These are phyloP conservation scores for Eilema sororculum DNA, from an alignment of 2,888 invertebrate genomes.

Conservation along the genomic window DNA sequence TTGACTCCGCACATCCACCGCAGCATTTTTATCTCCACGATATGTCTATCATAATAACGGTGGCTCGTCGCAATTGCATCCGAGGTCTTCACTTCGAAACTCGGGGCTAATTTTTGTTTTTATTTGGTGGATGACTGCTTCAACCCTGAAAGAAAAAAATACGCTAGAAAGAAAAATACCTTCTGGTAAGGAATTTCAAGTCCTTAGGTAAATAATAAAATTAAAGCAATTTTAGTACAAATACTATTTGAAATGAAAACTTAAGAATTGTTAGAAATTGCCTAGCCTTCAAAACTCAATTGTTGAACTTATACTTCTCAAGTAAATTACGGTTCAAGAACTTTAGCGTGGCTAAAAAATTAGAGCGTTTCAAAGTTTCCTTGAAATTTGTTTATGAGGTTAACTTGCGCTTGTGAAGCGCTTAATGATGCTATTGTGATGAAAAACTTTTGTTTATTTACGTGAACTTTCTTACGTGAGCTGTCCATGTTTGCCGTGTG, in stretches of 20 bases:
- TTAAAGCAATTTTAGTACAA: background rate
- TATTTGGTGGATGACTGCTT: no score
- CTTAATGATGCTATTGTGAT: conserved; percentile 18
- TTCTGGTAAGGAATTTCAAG: no score
- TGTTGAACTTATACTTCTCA: conserved; percentile 1
- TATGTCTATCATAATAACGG: no score
- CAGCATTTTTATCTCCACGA: no score
- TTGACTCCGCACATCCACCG: no score
- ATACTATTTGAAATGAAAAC: background rate
- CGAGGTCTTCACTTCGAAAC: no score
- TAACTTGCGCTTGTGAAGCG: conserved; percentile 16
- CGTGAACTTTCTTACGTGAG: conserved; percentile 5
- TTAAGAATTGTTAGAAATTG: background rate
- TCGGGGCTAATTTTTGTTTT: no score
- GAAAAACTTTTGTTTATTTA: conserved; percentile 16
- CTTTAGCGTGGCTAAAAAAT: conserved; percentile 6
- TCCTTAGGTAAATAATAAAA: background rate
- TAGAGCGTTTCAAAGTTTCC: conserved; percentile 9
- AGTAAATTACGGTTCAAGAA: conserved; percentile 3
- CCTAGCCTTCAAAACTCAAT: conserved; percentile 3
- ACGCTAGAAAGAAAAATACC: no score
- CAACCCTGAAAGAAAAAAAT: no score
- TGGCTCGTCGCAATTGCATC: no score
- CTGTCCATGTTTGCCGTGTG: background rate
- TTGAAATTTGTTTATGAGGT: conserved; percentile 5